Evolutionary conservation across 2,113 vertebrate genomes (phyloP), one percentile per base, ranked within the genome.

Genomic region (Lutjanus erythropterus): DNA sequence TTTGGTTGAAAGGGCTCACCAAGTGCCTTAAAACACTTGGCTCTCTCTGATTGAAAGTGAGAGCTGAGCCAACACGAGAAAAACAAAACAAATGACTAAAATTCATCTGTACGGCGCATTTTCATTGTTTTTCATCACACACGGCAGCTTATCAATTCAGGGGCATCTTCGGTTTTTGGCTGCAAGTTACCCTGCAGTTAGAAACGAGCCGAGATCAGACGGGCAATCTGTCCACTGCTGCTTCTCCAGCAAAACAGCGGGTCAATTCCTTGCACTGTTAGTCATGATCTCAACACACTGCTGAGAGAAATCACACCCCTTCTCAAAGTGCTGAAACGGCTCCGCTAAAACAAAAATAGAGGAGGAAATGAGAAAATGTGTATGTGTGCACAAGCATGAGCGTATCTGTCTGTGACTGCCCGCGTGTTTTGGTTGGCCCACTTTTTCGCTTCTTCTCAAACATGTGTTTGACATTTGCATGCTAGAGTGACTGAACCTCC

Each of bases 381-480:
- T 35, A 6, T 21, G 58, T 44, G 64, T 55, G 64, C 33, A 18
- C n/a, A 39, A 35, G 31, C 39, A 1, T 25, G 42, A 44, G 50
- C 25, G 16, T 35, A 35, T 66, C 21, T 31, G 29, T 73, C 21
- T 69, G 61, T 18, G 35, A 23, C 67, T 33, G 58, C 35, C 6
- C 49, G 53, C 16, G 14, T 86, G 73, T 70, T 85, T 80, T 31
- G 58, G 23, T 75, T 87, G 78, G 67, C 83, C 62, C 39, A 25
- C 27, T 71, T 68, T 72, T 68, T 29, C 5, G 29, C 7, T 37
- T 74, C 25, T n/a, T 77, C 42, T 9, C 44, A 47, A 79, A 71
- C 62, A 68, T 58, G 73, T 61, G 75, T 73, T 65, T 82, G 70
- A 85, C 73, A 78, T 88, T 85, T 88, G 53, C 76, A 67, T 74